Percentiles rank a stretch among this genome's conserved stretches.
These are phyloP conservation scores for Paramormyrops kingsleyae DNA, from an alignment of 2,113 vertebrate species.

Conservation along the genomic window DNA sequence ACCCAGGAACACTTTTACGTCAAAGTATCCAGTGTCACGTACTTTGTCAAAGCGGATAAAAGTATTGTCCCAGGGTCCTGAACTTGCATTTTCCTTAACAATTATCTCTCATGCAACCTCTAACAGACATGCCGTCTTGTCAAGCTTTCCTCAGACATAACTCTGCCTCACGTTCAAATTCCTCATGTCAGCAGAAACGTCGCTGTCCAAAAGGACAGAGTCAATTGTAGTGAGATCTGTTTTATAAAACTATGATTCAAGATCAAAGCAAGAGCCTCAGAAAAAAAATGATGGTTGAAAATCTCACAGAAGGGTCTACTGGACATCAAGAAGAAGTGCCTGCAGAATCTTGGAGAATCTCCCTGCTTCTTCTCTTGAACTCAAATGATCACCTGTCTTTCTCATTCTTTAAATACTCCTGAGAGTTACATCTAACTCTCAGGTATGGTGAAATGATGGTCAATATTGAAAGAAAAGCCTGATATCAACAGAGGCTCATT, in stretches of 20 bases:
- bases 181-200: not conserved
- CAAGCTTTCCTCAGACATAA: not conserved
- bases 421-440: not conserved
- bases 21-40: not conserved
- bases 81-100: not conserved
- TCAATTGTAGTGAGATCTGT: not conserved
- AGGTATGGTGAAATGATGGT: not conserved
- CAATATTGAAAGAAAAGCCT: not conserved
- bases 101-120: not conserved
- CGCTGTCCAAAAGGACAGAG: not conserved
- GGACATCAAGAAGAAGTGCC: not conserved
- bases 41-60: not conserved
- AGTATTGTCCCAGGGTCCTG: not conserved
- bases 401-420: not conserved
- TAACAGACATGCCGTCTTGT: not conserved
- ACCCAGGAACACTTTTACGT: not conserved
- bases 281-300: not conserved
- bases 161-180: not conserved
- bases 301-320: not conserved
- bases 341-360: not conserved
- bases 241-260: not conserved
- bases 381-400: not conserved
- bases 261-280: not conserved
- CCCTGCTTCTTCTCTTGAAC: not conserved
- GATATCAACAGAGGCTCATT: not conserved